These are phyloP conservation scores for Heliconius ethilla DNA, from an alignment of 2,888 invertebrate genomes.

Conservation along the genomic window DNA sequence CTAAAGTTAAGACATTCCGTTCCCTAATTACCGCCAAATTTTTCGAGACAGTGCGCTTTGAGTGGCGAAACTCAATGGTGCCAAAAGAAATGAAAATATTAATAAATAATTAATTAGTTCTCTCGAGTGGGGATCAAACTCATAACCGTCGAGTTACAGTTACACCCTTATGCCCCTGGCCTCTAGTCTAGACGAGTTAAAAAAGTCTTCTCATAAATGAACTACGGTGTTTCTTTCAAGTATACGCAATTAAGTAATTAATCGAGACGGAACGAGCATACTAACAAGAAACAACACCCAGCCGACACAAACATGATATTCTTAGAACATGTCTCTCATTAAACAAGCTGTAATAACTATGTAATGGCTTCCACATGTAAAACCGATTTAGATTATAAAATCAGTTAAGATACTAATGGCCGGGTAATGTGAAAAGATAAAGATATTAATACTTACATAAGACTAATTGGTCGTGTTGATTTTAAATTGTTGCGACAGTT, in stretches of 20 bases:
- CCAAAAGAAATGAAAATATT: no score
- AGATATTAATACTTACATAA: not conserved
- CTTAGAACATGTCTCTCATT: conserved; percentile 41
- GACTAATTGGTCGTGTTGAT: not conserved
- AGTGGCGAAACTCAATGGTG: not conserved
- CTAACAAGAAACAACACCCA: conserved; percentile 25
- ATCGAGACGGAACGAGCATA: conserved; percentile 42
- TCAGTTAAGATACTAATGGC: conserved; percentile 24
- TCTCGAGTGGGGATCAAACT: no score
- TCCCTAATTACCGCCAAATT: no score
- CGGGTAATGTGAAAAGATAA: conserved; percentile 9
- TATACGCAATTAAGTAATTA: conserved; percentile 42
- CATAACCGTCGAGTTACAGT: no score
- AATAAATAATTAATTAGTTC: no score
- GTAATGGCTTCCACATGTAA: conserved; percentile 38
- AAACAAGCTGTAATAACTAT: conserved; percentile 31
- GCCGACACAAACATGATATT: conserved; percentile 43
- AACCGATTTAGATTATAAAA: conserved; percentile 30
- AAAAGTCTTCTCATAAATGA: conserved; percentile 16
- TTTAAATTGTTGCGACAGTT: conserved; percentile 18
- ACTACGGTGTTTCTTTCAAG: conserved; percentile 33
- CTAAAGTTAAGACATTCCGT: no score
- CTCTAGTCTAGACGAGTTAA: no score
- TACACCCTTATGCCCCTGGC: no score
- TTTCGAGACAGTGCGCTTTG: not conserved